Evolutionary conservation across 1,140 invertebrate genomes (phyloP).

Genomic region (Drosophila sechellia): DNA sequence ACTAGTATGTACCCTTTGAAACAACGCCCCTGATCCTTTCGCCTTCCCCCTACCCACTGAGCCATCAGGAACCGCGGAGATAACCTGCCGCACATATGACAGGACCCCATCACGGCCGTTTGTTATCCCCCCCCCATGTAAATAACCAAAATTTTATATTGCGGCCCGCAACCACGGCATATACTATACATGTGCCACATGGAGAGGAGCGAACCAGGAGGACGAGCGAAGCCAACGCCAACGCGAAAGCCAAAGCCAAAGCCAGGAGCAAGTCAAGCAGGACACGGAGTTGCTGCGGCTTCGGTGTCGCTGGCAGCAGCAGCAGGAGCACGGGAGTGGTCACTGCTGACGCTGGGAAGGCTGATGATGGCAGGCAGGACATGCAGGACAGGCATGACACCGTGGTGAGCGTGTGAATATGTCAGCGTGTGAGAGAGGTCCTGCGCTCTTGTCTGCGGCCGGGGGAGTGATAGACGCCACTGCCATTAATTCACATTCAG

Average conservation of each 20-base stretch:
- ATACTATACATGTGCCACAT: conserved; percentile 50
- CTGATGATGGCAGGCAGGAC: conserved; percentile 34
- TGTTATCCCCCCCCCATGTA: conserved; percentile 57
- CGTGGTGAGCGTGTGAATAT: conserved; percentile 58
- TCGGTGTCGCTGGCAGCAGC: conserved; percentile 20
- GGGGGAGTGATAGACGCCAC: conserved; percentile 77
- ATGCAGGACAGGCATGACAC: conserved; percentile 18
- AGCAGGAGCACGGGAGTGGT: conserved; percentile 36
- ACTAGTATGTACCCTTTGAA: too few relatives aligned
- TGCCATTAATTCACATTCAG: conserved; percentile 82
- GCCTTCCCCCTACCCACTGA: conserved; percentile 1
- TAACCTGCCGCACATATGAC: conserved; percentile 59
- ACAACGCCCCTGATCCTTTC: conserved; percentile 4
- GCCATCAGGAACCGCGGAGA: conserved; percentile 35
- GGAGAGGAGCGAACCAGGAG: conserved; percentile 23
- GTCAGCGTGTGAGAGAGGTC: conserved; percentile 23
- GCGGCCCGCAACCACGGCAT: conserved; percentile 63
- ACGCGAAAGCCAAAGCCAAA: conserved; percentile 1
- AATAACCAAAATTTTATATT: conserved; percentile 77
- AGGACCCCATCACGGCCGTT: conserved; percentile 11
- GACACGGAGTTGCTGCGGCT: conserved; percentile 36
- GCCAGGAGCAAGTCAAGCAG: conserved; percentile 41
- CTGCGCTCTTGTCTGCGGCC: conserved; percentile 70
- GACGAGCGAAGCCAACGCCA: conserved; percentile 6
- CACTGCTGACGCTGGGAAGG: conserved; percentile 31